Conservation (phyloP, 2,113 vertebrate genomes). For the Eretmochelys imbricata region DNA sequence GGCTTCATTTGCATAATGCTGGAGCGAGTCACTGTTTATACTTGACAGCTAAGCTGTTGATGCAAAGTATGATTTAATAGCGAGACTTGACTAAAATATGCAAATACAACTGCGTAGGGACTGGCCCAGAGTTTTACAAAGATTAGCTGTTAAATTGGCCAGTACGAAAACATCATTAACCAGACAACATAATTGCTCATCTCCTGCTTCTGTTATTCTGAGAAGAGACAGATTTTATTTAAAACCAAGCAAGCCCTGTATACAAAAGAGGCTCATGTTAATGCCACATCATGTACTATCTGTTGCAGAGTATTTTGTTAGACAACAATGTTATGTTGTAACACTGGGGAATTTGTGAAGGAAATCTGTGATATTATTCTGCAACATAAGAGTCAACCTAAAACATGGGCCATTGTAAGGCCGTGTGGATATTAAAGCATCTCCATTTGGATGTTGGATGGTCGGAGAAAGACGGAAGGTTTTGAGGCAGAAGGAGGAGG, state of each 20-base stretch:
- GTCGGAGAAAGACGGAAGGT: background rate
- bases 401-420: constrained; percentile 34
- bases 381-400: constrained; percentile 60
- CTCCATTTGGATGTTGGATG: constrained; percentile 26
- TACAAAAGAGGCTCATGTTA: constrained; percentile 37
- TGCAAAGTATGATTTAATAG: constrained; percentile 73
- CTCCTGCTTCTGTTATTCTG: constrained; percentile 47
- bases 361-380: constrained; percentile 59
- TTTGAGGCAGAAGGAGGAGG: background rate
- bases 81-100: constrained; percentile 59
- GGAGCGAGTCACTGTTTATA: background rate
- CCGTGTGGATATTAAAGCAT: constrained; percentile 54
- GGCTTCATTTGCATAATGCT: constrained; percentile 1
- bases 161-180: constrained; percentile 74
- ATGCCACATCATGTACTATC: constrained; percentile 49
- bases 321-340: constrained; percentile 62
- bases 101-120: constrained; percentile 65
- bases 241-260: constrained; percentile 39
- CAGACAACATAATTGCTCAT: constrained; percentile 59
- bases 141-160: constrained; percentile 75
- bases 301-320: constrained; percentile 65
- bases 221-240: constrained; percentile 61
- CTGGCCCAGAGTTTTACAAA: constrained; percentile 63
- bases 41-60: constrained; percentile 57
- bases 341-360: constrained; percentile 53